Conservation (phyloP, 2,797 vertebrate genomes). For the Acomys russatus region DNA sequence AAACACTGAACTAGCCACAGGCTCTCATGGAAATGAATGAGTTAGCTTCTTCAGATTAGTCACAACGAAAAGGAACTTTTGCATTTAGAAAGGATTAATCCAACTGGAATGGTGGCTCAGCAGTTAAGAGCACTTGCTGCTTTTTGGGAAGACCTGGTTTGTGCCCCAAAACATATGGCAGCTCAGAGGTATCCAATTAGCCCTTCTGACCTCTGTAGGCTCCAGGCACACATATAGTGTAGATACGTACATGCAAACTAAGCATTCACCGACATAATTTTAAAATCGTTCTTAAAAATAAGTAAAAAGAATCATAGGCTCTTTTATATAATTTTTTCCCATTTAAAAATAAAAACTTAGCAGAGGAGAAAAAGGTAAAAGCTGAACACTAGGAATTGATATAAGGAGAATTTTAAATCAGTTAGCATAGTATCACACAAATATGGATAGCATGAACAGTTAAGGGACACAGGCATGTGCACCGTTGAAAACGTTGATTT, state of each 20-base stretch:
- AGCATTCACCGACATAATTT: neutral
- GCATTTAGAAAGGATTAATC: neutral
- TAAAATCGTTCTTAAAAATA: neutral
- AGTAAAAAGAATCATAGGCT: neutral
- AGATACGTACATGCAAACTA: neutral
- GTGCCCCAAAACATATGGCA: neutral
- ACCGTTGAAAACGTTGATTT: neutral
- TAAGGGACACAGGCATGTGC: neutral
- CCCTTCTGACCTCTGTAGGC: neutral
- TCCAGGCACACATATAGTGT: neutral
- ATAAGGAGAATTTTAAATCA: constrained; percentile 40
- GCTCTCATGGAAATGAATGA: constrained; percentile 15
- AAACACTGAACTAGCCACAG: neutral
- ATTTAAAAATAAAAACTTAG: neutral
- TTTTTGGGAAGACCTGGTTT: neutral
- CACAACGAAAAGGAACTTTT: neutral
- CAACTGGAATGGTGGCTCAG: neutral
- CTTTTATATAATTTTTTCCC: constrained; percentile 20
- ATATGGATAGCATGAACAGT: neutral
- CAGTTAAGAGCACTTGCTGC: neutral
- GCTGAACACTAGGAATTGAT: constrained; percentile 27
- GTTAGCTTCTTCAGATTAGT: constrained; percentile 4
- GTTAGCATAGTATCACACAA: neutral
- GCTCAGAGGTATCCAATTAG: neutral
- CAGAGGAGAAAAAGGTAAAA: neutral